These are phyloP conservation scores for Trigoniulus corallinus DNA, from an alignment of 1,140 invertebrate species.

Conservation along the genomic window DNA sequence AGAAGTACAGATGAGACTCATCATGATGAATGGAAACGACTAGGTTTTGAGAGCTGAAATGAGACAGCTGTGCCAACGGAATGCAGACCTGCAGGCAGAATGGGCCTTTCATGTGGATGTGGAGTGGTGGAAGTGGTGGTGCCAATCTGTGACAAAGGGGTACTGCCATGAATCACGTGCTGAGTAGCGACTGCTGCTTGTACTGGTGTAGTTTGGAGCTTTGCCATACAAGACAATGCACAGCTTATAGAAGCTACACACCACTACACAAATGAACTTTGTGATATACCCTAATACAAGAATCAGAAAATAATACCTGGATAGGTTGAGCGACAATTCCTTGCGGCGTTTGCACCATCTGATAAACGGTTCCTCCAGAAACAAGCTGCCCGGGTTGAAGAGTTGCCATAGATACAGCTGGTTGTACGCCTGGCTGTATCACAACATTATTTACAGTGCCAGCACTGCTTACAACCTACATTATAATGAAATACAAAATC, in stretches of 20 bases:
- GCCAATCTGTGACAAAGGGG: constrained; percentile 70
- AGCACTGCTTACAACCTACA: constrained; percentile 16
- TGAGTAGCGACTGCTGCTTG: constrained; percentile 20
- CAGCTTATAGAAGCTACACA: background rate
- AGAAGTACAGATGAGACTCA: constrained; percentile 18
- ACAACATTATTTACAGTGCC: constrained; percentile 16
- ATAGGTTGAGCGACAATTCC: constrained; percentile 36
- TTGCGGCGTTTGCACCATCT: constrained; percentile 35
- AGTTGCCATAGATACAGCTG: constrained; percentile 22
- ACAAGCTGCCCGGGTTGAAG: constrained; percentile 26
- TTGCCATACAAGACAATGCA: constrained; percentile 2
- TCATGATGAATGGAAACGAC: too few species aligned
- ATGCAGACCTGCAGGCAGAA: constrained; percentile 26
- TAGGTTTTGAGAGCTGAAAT: constrained; percentile 11
- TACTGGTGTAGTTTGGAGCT: constrained; percentile 20
- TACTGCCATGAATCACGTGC: constrained; percentile 54
- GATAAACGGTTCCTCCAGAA: constrained; percentile 30
- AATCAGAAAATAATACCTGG: constrained; percentile 20
- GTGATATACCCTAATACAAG: background rate
- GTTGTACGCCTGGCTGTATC: constrained; percentile 21
- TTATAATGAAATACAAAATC: constrained; percentile 15
- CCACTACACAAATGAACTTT: background rate
- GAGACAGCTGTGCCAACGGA: background rate
- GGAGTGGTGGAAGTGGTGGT: constrained; percentile 34
- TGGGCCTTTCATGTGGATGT: constrained; percentile 26